Evolutionary conservation across 2,113 vertebrate genomes (phyloP).

Genomic region (Motacilla alba): DNA sequence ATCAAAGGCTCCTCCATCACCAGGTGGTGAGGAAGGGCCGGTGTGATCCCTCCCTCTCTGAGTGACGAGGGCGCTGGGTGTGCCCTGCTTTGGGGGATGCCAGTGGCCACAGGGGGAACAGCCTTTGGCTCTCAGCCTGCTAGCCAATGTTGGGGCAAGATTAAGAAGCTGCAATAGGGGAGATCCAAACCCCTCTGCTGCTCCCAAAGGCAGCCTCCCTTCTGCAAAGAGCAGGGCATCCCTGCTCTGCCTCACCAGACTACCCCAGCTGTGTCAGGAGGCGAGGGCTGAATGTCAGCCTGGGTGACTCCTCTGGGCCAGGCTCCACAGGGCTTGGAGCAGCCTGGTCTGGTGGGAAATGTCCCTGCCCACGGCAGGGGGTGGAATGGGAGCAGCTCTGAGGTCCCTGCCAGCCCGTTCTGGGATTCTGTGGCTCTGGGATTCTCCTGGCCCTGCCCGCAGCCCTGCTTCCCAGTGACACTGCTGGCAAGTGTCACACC

Average conservation of each 20-base stretch:
- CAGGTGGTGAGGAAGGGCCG: not conserved
- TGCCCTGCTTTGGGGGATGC: not conserved
- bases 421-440: not conserved
- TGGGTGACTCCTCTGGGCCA: not conserved
- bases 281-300: not conserved
- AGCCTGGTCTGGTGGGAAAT: not conserved
- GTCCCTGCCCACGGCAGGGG: not conserved
- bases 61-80: fast-evolving
- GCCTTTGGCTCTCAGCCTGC: not conserved
- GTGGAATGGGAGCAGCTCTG: not conserved
- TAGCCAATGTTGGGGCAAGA: not conserved
- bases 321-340: not conserved
- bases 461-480: not conserved
- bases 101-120: not conserved
- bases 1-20: not conserved
- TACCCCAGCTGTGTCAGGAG: not conserved
- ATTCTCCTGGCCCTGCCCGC: not conserved
- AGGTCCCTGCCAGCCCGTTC: not conserved
- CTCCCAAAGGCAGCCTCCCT: not conserved
- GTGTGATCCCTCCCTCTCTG: not conserved
- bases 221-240: not conserved
- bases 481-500: not conserved
- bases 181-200: not conserved
- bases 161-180: not conserved
- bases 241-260: not conserved